Base-by-base conservation (phyloP, 2,797 vertebrate species). In the Ateles fusciceps region DNA sequence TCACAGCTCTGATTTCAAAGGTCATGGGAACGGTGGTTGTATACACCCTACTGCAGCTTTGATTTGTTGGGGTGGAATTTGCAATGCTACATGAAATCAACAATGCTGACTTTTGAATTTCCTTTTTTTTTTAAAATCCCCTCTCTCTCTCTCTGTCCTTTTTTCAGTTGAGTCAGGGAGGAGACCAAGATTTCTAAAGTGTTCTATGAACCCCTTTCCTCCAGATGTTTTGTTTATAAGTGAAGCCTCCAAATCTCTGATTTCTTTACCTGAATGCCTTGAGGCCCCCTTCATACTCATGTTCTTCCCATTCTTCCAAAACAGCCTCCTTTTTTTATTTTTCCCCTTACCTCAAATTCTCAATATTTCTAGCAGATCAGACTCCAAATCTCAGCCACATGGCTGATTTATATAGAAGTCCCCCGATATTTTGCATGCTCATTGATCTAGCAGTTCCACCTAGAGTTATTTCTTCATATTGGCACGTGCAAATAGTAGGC, bases 341-440 rank as follows among this genome's bases (percentile, higher is more conserved):
- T 97, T 91, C 61, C 61, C 75, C 12, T 76, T 39, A 52, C 14
- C 2, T 94, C 87, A 95, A 94, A 68, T 57, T 86, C 75, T 89
- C 44, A 80, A 7, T 71, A n/a, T 78, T 94, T 61, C 44, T 28
- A 64, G n/a, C 2, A 64, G 42, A 61, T 76, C 13, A 80, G 44
- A 93, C 79, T 79, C 74, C 14, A 61, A 48, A 28, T 5, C 19
- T 94, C 14, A 94, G 36, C 7, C 46, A 1, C 19, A 2, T 61
- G 74, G 19, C 15, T 80, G 28, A 87, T 44, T 84, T 94, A 75
- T 89, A 57, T 81, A 7, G 4, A 85, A 96, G 92, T 71, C n/a
- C n/a, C n/a, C 72, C 24, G 22, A 12, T 42, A 48, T 91, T 84
- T 72, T 79, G 33, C 4, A n/a, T 55, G 50, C 12, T 48, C 48